These are phyloP conservation scores for Lepidonotus clava DNA, from an alignment of 2,888 invertebrate species.

Conservation along the genomic window DNA sequence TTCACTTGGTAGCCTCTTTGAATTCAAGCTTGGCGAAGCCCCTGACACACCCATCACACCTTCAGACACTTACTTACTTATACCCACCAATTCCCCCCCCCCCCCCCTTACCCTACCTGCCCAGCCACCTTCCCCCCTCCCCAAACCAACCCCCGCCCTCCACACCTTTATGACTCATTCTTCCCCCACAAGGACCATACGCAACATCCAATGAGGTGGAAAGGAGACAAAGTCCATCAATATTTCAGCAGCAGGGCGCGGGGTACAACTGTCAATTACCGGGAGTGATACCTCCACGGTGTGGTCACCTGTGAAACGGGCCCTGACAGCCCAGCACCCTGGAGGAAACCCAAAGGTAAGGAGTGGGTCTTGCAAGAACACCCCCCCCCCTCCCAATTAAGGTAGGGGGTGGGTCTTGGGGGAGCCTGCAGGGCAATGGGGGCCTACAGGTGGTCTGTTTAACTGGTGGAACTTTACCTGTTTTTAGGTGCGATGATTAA, in stretches of 20 bases:
- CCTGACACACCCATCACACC: too few relatives aligned
- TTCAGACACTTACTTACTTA: too few relatives aligned
- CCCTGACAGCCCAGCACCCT: background rate
- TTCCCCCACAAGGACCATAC: background rate
- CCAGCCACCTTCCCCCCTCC: background rate
- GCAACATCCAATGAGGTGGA: background rate
- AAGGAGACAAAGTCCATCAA: background rate
- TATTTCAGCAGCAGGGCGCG: background rate
- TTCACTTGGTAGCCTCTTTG: too few relatives aligned
- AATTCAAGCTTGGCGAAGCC: too few relatives aligned
- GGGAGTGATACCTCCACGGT: background rate
- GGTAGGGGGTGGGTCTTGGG: too few relatives aligned
- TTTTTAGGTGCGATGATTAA: constrained; percentile 9
- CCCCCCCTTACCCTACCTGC: background rate
- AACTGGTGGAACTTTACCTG: background rate
- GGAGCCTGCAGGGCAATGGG: background rate
- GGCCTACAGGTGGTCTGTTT: background rate
- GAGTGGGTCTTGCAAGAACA: too few relatives aligned
- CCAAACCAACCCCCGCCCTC: background rate
- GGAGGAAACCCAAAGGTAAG: background rate
- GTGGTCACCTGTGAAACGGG: background rate
- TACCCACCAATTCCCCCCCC: background rate
- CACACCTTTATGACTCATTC: background rate
- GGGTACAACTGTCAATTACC: too few relatives aligned
- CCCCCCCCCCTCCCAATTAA: too few relatives aligned